These are phyloP conservation scores for Neodon shergylaensis DNA, from an alignment of 2,113 vertebrate genomes.

Conservation along the genomic window DNA sequence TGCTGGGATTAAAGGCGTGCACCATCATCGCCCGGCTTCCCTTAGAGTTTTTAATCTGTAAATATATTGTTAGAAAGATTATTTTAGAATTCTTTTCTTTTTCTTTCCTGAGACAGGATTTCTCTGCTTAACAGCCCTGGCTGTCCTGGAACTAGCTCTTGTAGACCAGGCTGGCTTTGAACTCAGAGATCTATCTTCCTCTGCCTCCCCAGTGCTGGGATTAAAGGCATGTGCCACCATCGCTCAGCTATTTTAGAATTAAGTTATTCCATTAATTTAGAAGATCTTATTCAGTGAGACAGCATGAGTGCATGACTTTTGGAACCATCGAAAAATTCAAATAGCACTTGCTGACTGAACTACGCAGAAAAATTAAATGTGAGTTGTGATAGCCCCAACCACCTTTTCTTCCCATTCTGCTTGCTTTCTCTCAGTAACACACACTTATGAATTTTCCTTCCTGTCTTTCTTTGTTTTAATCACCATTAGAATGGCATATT, in stretches of 20 bases:
- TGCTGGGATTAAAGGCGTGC: too few species aligned
- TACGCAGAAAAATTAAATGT: background rate
- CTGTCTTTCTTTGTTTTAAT: background rate
- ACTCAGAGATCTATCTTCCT: too few species aligned
- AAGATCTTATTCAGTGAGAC: background rate
- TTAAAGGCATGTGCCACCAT: too few species aligned
- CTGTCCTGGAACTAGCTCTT: too few species aligned
- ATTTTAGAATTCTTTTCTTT: background rate
- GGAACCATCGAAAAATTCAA: background rate
- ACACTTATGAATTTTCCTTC: background rate
- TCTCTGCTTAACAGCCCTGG: too few species aligned
- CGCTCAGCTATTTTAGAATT: background rate
- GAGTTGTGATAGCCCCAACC: background rate
- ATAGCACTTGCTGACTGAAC: background rate
- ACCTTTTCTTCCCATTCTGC: background rate
- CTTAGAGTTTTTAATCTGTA: background rate
- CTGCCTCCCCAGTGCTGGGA: too few species aligned
- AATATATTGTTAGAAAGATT: constrained; percentile 1
- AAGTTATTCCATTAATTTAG: constrained; percentile 31
- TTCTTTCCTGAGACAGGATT: too few species aligned
- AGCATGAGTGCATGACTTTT: background rate
- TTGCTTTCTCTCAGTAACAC: background rate
- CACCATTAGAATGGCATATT: background rate
- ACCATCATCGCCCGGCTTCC: too few species aligned
- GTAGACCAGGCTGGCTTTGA: too few species aligned